Conservation (phyloP, 2,113 vertebrate species). For the Struthio camelus region DNA sequence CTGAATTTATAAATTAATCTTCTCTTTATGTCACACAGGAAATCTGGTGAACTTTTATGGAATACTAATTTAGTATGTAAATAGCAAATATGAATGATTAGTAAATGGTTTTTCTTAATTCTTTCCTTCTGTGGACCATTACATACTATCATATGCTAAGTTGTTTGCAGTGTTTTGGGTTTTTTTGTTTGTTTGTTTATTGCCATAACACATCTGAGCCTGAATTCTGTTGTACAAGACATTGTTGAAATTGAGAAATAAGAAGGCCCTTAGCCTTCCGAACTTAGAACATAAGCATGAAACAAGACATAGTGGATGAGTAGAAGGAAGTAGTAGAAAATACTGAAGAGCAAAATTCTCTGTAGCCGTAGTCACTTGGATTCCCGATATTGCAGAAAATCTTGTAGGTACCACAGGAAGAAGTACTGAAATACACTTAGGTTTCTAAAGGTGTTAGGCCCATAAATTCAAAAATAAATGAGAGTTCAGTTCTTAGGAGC, state of each 20-base stretch:
- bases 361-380: neutral
- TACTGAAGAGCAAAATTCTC: neutral
- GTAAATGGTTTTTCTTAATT: neutral
- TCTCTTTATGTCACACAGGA: neutral
- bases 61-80: neutral
- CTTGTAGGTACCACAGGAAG: neutral
- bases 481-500: neutral
- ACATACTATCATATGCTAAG: neutral
- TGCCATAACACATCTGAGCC: neutral
- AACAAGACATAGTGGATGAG: neutral
- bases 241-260: neutral
- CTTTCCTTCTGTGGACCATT: neutral
- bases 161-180: neutral
- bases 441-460: neutral
- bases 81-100: neutral
- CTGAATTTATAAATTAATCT: neutral
- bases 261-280: neutral
- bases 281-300: neutral
- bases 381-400: neutral
- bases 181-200: neutral
- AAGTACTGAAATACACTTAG: neutral
- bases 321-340: neutral
- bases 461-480: neutral
- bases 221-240: neutral
- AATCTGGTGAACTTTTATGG: neutral